A percentile compares a stretch with the other conserved stretches of the same genome.
These are phyloP conservation scores for Numenius phaeopus DNA, from an alignment of 2,797 vertebrate genomes.

Conservation along the genomic window DNA sequence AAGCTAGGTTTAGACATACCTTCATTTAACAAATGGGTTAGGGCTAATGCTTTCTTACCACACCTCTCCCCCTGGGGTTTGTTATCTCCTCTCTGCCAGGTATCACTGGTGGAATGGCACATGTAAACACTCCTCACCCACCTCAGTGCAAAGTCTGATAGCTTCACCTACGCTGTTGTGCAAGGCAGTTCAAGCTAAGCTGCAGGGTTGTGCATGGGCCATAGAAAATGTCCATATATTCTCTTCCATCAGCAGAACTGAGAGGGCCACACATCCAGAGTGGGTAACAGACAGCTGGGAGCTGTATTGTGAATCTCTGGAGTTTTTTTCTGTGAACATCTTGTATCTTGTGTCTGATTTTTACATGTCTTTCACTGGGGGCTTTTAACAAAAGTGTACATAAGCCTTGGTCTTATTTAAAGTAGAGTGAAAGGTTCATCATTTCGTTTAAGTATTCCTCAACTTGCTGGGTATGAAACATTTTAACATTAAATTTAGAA, in stretches of 20 bases:
- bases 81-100: background rate
- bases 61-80: background rate
- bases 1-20: background rate
- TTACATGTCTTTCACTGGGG: rapidly evolving
- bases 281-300: background rate
- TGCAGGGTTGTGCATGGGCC: background rate
- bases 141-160: background rate
- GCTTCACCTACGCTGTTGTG: background rate
- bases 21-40: background rate
- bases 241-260: background rate
- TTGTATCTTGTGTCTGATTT: background rate
- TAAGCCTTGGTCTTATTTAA: background rate
- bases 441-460: background rate
- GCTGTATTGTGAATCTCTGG: background rate
- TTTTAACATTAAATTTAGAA: background rate
- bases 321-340: background rate
- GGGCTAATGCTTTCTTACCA: background rate
- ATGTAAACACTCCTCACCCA: rapidly evolving
- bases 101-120: background rate
- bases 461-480: background rate
- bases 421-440: background rate
- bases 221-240: background rate
- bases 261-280: background rate
- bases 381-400: background rate
- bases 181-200: background rate